Base-by-base conservation (phyloP, 2,888 invertebrate genomes). In the Sacculina carcini region DNA sequence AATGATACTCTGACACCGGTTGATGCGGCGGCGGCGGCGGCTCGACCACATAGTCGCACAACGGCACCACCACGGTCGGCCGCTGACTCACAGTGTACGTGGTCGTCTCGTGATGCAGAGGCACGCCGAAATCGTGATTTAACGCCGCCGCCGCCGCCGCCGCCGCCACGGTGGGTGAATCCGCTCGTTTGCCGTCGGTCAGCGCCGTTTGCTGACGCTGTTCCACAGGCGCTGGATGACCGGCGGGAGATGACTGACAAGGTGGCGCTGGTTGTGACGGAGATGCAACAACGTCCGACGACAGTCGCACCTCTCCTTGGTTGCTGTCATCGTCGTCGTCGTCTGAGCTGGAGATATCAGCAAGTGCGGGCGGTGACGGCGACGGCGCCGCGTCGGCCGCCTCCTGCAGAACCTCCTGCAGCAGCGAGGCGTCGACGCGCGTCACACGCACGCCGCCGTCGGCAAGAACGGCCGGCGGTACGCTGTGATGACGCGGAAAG, bases 311-410 rank as follows among this genome's bases (percentile, higher is more conserved):
- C 32, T 26, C 36, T 21, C 9, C 34, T 29, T 32, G 32, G 21
- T 24, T 29, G n/a, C 5, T 24, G 31, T 19, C 26, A 12, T 39
- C 31, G 19, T 44, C 28, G 14, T 32, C 9, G 42, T 32, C 40
- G n/a, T 38, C 39, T n/a, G 32, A 31, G n/a, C n/a, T 7, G 14
- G 31, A 9, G 16, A 26, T n/a, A 26, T 46, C 28, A 32, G 23
- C 24, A 31, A 23, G 47, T 16, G 14, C 34, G 5, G 46, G 39
- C 36, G 16, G 26, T 54, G 54, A 48, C 54, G 54, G 31, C 56
- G 54, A 54, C 54, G 53, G 52, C 54, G 79, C 61, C 76, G 78
- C 4, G 79, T 76, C 59, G 79, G 76, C 1, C 44, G 26, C 44
- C 44, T 16, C 28, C 44, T 44, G 26, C 44, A 44, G 28, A 19